phyloP scores from a whole-genome alignment of 2,113 vertebrate genomes.

The Meriones unguiculatus region DNA sequence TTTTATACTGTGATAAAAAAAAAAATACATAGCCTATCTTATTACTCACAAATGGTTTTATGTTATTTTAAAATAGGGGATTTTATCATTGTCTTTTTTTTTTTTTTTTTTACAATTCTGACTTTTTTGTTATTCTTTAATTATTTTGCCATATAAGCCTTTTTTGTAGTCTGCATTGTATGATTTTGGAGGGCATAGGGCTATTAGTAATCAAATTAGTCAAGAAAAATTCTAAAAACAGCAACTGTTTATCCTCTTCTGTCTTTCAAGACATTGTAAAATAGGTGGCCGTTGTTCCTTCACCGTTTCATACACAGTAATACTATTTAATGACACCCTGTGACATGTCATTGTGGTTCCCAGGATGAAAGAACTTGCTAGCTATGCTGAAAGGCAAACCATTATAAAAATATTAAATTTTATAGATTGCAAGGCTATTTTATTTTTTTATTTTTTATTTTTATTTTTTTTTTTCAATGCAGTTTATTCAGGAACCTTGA shows the following conservation, averaged over 20 bases:
- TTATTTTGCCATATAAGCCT: conserved; percentile 9
- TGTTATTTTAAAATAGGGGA: conserved; percentile 1
- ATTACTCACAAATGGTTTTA: conserved; percentile 18
- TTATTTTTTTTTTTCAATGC: no score
- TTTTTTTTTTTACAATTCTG: conserved; percentile 43
- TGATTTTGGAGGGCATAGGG: not conserved
- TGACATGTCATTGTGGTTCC: conserved; percentile 32
- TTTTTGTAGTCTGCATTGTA: conserved; percentile 4
- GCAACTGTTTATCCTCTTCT: not conserved
- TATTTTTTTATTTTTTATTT: no score
- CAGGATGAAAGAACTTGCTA: not conserved
- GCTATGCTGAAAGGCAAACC: conserved; percentile 19
- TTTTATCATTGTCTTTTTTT: not conserved
- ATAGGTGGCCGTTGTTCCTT: not conserved
- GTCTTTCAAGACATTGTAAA: conserved; percentile 37
- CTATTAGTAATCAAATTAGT: conserved; percentile 16
- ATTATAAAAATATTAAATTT: conserved; percentile 58
- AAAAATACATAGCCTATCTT: conserved; percentile 15
- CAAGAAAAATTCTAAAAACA: not conserved
- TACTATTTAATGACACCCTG: not conserved
- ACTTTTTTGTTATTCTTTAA: conserved; percentile 27
- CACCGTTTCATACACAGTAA: not conserved
- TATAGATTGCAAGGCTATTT: conserved; percentile 38
- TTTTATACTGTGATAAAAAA: conserved; percentile 26
- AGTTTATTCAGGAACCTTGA: no score